Base-by-base conservation (phyloP, 2,888 invertebrate genomes). In the Nasonovia ribisnigri region DNA sequence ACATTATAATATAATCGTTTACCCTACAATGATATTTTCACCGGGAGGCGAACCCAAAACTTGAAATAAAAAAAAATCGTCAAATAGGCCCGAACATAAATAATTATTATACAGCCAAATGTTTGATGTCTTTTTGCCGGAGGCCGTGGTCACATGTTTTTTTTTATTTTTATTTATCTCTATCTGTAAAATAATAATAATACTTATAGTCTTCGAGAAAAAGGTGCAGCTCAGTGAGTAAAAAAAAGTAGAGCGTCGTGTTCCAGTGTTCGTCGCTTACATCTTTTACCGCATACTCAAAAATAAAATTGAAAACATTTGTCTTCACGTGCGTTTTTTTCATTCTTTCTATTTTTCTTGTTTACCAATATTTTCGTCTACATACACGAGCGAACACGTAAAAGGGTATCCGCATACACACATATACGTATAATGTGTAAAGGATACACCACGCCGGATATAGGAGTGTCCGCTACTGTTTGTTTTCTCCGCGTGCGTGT, bases 381-480 rank as follows among this genome's bases (percentile, higher is more conserved):
- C 87, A 51, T 20, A 42, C 67, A 48, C 48, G 2, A 8, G 36
- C 43, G 46, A 11, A 91, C 36, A 67, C 86, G 87, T 87, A 87
- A 92, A 92, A 92, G 86, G 92, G 86, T 87, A 84, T 91, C 84
- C 84, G n/a, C 46, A 43, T 60, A 43, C 29, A 60, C 29, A 24
- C 26, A 26, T 84, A 42, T 36, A 84, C 24, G 43, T 43, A 86
- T 48, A 48, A 60, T 43, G 43, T n/a, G 60, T 86, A 87, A 92
- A 87, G 91, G 91, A 92, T 87, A 92, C 91, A 84, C 43, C 86
- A 84, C 93, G 89, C 93, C 93, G 93, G 93, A 93, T 93, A 93
- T 93, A 90, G 93, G 93, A 86, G 93, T 92, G 93, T 93, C 90
- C 92, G 93, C 93, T 93, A 93, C 93, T 90, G 93, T 93, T 93